Evolutionary conservation across 2,113 vertebrate species (phyloP), one percentile per base, ranked within the genome.

Genomic region (Gobiocypris rarus): DNA sequence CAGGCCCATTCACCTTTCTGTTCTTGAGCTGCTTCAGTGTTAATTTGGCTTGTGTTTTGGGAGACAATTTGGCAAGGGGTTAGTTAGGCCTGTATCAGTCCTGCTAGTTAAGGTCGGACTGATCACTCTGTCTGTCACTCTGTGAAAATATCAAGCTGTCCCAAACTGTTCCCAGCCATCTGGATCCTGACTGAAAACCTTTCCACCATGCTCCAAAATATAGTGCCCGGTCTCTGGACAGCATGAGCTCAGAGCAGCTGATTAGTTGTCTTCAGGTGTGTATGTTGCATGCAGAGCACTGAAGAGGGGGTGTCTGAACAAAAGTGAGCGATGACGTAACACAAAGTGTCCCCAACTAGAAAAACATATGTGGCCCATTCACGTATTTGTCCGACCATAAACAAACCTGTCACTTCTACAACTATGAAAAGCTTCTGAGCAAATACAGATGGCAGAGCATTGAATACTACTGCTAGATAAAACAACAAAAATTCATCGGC

Each of bases 81-180:
- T 61, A 78, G 75, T 61, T 14, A 61, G 75, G 75, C 75, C 56
- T 41, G 56, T 78, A 61, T 78, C 56, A 9, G 15, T 45, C 43
- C 61, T 81, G 26, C 78, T 81, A 31, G 41, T 45, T 63, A 28
- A 79, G 45, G 77, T 26, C 1, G 4, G 17, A 48, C 70, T 82
- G 87, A 84, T 87, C 87, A 65, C 41, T 45, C 81, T 54, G 3
- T 87, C 90, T 89, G 91, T 90, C 89, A 84, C 3, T 26, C n/a
- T 38, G 70, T 50, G 58, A 63, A 24, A 79, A 61, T 79, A 61
- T 65, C 61, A 81, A 76, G 79, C 45, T 52, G 48, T 77, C 34
- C 22, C 48, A 67, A 19, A 81, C 59, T 81, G 84, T 85, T 81
- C 24, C 65, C 28, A 58, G 24, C 28, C 50, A 79, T 83, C 86